Base-by-base conservation (phyloP, 2,888 invertebrate species). In the Pammene aurita region DNA sequence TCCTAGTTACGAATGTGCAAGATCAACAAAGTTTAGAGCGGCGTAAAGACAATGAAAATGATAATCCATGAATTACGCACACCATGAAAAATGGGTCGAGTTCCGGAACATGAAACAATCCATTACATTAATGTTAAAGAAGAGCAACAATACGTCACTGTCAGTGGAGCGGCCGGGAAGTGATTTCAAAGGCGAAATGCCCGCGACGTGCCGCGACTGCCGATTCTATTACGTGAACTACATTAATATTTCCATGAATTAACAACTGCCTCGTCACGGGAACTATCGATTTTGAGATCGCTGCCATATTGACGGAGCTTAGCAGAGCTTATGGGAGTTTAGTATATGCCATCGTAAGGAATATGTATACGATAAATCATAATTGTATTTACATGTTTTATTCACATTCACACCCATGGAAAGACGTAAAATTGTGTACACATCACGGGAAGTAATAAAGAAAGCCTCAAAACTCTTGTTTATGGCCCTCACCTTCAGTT, bases 51-150 rank as follows among this genome's bases (percentile, higher is more conserved):
- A 75, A 74, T 76, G 78, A 77, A 80, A 80, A 77, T 74, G 76
- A 80, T 80, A 79, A 84, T 80, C 73, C 75, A 70, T 74, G 65
- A 62, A 77, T 79, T 80, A 80, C 81, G 77, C 75, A 81, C 78
- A 80, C 81, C 75, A 77, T 86, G 86, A 88, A 86, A 86, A 86
- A 87, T 86, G 79, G 80, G 81, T 85, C 86, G 87, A 86, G 81
- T 89, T 89, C 81, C 84, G 83, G 81, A 81, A 87, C 87, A 89
- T 88, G 86, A 85, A 90, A 87, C 87, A 87, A 89, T 89, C 89
- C 89, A 89, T 91, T 90, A 89, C 84, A 86, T 87, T 86, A 90
- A 90, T 88, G 90, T 90, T 86, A 86, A 89, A 90, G 88, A 88
- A 87, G 88, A 87, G 88, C 80, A 83, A 88, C 89, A 88, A 91